Base-by-base conservation (phyloP, 2,888 invertebrate species). In the Blera fallax region DNA sequence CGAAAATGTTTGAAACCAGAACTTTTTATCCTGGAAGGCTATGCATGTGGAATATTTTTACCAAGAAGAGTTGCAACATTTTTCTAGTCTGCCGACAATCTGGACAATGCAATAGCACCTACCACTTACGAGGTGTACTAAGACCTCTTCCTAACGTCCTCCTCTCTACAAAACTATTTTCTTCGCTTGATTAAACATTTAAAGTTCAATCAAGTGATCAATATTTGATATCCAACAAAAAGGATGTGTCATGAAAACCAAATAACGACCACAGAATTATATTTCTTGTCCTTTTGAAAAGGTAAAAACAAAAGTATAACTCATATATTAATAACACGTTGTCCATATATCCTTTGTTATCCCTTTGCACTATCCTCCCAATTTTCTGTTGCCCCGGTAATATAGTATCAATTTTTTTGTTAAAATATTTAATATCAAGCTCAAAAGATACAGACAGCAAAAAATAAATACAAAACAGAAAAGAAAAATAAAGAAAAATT, bases 401-500 rank as follows among this genome's bases (percentile, higher is more conserved):
- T 54, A 27, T 27, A 24, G 16, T 29, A 24, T 60, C 34, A 45
- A 50, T 56, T 62, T 67, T 43, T 48, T 56, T 14, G 27, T 40
- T 52, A 14, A 58, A 50, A 60, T 70, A 79, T 76, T 76, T 37
- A 79, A 65, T 58, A 69, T 69, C 58, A 72, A 70, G 45, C 73
- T 76, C 72, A 62, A 56, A 43, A 78, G 58, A 56, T n/a, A 72
- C 50, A 58, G 21, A 73, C 21, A 70, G 32, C 43, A 32, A 24
- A 24, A n/a, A 24, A 24, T 14, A 78, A 34, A 69, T 73, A 58
- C 54, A 81, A 56, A n/a, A n/a, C n/a, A 21, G 56, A 58, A 72
- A 87, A 76, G 58, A 77, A 87, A 56, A 87, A 76, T 74, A 62
- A 87, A 76, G 58, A 77, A 87, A 56, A 87, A 76, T 74, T 58